phyloP scores from a whole-genome alignment of 2,113 vertebrate species.

The western clawed frog (Xenopus tropicalis) region UCB_Xtro_10.0 CM004450.2:6549001-6549500 shows the following conservation, averaged over 20 bases:
- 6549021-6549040: constrained; percentile 83
- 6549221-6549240: constrained; percentile 79
- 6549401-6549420: constrained; percentile 64
- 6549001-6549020: constrained; percentile 89
- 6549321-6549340: constrained; percentile 47
- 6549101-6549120: constrained; percentile 90
- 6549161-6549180: constrained; percentile 95
- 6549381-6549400: constrained; percentile 35
- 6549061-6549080: constrained; percentile 53
- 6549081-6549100: constrained; percentile 60
- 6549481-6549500: constrained; percentile 32
- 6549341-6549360: constrained; percentile 45
- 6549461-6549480: constrained; percentile 67
- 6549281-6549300: constrained; percentile 82
- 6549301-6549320: constrained; percentile 66
- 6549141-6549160: constrained; percentile 81
- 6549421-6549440: constrained; percentile 89
- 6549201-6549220: constrained; percentile 61
- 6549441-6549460: constrained; percentile 89
- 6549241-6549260: constrained; percentile 82
- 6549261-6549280: constrained; percentile 60
- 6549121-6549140: constrained; percentile 77
- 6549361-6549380: constrained; percentile 49
- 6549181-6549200: constrained; percentile 70
- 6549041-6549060: constrained; percentile 57